Evolutionary conservation across 1,140 invertebrate genomes (phyloP).

Genomic region (Sinonovacula constricta): DNA sequence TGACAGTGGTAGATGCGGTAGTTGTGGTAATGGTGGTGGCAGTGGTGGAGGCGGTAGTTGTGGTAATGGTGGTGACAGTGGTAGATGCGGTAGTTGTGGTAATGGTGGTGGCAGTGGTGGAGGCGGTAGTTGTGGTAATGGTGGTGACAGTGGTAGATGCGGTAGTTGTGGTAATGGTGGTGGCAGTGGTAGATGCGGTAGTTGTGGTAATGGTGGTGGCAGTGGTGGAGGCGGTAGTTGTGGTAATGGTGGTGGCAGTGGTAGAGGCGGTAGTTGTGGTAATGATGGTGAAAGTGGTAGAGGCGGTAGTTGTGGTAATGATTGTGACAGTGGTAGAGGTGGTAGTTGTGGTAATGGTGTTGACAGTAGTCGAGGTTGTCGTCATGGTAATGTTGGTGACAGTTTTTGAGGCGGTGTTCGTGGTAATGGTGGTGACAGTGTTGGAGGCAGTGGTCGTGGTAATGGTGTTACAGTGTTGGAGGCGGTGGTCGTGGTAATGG

Average conservation of each 20-base stretch:
- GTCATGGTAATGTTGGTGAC: too few relatives aligned
- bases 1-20: too few relatives aligned
- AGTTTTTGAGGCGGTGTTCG: too few relatives aligned
- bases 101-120: too few relatives aligned
- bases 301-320: conserved; percentile 22
- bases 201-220: too few relatives aligned
- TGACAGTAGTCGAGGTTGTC: not conserved
- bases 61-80: conserved; percentile 8
- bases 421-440: conserved; percentile 6
- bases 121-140: too few relatives aligned
- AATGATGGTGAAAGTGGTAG: conserved; percentile 26
- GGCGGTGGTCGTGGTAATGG: too few relatives aligned
- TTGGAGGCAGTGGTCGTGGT: conserved; percentile 1
- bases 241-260: conserved; percentile 24
- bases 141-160: too few relatives aligned
- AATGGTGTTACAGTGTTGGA: not conserved
- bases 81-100: too few relatives aligned
- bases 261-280: conserved; percentile 17
- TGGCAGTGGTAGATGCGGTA: not conserved
- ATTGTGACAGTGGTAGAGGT: conserved; percentile 8
- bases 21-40: too few relatives aligned
- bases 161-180: too few relatives aligned
- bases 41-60: too few relatives aligned
- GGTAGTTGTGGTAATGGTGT: conserved; percentile 14
- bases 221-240: conserved; percentile 10